Evolutionary conservation across 1,140 invertebrate species (phyloP), one percentile per base, ranked within the genome.

Genomic region (Doryteuthis pealeii): DNA sequence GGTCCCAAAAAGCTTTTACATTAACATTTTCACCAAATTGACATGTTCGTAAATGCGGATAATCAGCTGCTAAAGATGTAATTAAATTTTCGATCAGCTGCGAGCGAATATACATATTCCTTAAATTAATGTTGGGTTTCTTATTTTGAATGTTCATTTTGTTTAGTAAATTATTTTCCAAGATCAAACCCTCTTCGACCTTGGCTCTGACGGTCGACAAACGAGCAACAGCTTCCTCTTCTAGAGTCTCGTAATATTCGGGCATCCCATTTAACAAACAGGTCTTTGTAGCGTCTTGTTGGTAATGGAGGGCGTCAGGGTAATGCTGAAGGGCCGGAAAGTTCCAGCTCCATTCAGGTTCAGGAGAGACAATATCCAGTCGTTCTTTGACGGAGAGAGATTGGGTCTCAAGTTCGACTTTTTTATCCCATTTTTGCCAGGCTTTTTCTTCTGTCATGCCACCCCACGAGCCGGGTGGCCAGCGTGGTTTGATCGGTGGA

Each of bases 381-480:
- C 82, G 76, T 35, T 79, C 77, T 71, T 71, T 73, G 1, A 73
- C 73, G 43, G 73, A 72, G 2, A 68, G 49, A 14, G 78, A 66
- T 15, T 33, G 31, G 4, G 76, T 43, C 6, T 62, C 26, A 33
- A 77, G 32, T 22, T 78, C 65, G 22, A 79, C 49, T 28, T 65
- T 62, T 14, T 73, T 6, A 18, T 76, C 74, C 35, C 81, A 71
- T 72, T 79, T 78, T 30, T 66, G 15, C 84, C 84, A 85, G 12
- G 81, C 80, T 14, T 75, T 66, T 33, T 74, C 49, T 14, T 71
- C 70, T 5, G 67, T 58, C 78, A 82, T 81, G n/a, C 76, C 68
- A 8, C 80, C 80, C 84, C 84, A 85, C 65, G 45, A 74, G 26
- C 84, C 84, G 0, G 80, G 75, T 0, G 84, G 84, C 76, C 74